These are phyloP conservation scores for Orientallactaga bullata DNA, from an alignment of 2,113 vertebrate species.

Conservation along the genomic window DNA sequence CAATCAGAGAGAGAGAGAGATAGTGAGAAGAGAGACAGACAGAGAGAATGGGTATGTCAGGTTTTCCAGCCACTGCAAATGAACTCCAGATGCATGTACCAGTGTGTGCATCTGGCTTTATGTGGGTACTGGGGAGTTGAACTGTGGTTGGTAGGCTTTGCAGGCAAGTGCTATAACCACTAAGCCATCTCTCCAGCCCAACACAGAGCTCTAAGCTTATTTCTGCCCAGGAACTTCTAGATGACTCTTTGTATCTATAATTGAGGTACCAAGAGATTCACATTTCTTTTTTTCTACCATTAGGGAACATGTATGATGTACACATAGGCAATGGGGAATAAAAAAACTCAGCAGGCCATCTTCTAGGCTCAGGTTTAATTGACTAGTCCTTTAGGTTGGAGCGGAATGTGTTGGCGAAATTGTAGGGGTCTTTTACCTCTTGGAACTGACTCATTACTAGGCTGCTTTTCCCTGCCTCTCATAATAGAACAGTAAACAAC, in stretches of 20 bases:
- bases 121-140: too few relatives aligned
- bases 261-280: background rate
- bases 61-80: too few relatives aligned
- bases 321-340: background rate
- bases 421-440: conserved; percentile 51
- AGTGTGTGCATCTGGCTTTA: too few relatives aligned
- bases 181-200: too few relatives aligned
- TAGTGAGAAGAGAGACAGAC: too few relatives aligned
- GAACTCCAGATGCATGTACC: too few relatives aligned
- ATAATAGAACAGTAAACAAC: conserved; percentile 70
- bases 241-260: background rate
- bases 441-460: conserved; percentile 35
- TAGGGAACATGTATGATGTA: conserved; percentile 6
- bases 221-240: conserved; percentile 9
- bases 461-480: background rate
- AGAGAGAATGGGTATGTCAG: too few relatives aligned
- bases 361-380: conserved; percentile 2
- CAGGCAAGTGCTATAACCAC: too few relatives aligned
- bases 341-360: background rate
- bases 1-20: too few relatives aligned
- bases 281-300: conserved; percentile 34
- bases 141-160: too few relatives aligned
- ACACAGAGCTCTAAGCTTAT: background rate
- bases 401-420: conserved; percentile 30
- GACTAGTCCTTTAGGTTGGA: background rate